Percentiles rank a stretch among this genome's conserved stretches.
Evolutionary conservation across 2,888 invertebrate species (phyloP).

Genomic region (Sinotaia quadrata): DNA sequence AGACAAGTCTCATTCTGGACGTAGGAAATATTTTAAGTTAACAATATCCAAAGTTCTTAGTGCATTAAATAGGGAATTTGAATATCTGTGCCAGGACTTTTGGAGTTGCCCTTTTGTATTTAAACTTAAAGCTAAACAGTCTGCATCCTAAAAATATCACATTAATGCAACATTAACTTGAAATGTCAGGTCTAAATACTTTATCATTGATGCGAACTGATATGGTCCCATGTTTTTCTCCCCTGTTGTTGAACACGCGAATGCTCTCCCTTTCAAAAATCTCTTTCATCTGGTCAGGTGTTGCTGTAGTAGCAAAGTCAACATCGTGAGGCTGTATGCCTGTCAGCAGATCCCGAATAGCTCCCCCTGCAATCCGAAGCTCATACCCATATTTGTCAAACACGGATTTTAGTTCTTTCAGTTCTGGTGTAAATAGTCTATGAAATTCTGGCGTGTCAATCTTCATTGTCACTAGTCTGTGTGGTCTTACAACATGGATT

Average conservation of each 20-base stretch:
- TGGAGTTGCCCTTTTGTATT: no score
- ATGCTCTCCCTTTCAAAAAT: constrained; percentile 89
- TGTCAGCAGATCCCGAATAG: constrained; percentile 81
- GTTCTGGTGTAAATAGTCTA: constrained; percentile 82
- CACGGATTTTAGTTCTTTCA: constrained; percentile 80
- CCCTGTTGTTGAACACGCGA: constrained; percentile 88
- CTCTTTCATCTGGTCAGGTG: constrained; percentile 94
- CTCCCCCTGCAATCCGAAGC: constrained; percentile 95
- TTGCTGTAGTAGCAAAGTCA: constrained; percentile 98
- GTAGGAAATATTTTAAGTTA: no score
- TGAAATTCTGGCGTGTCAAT: constrained; percentile 64
- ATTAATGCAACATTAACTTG: no score
- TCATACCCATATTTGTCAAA: constrained; percentile 84
- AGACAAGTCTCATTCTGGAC: no score
- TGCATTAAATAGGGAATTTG: no score
- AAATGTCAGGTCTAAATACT: constrained; percentile 78
- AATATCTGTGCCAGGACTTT: no score
- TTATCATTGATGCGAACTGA: constrained; percentile 94
- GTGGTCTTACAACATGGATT: no score
- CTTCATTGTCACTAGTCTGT: no score
- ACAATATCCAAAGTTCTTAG: no score
- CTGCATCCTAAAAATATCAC: no score
- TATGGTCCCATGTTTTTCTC: constrained; percentile 81
- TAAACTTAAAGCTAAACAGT: no score
- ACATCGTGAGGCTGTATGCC: constrained; percentile 79